These are phyloP conservation scores for Lagopus leucura DNA, from an alignment of 2,113 vertebrate genomes.

Conservation along the genomic window DNA sequence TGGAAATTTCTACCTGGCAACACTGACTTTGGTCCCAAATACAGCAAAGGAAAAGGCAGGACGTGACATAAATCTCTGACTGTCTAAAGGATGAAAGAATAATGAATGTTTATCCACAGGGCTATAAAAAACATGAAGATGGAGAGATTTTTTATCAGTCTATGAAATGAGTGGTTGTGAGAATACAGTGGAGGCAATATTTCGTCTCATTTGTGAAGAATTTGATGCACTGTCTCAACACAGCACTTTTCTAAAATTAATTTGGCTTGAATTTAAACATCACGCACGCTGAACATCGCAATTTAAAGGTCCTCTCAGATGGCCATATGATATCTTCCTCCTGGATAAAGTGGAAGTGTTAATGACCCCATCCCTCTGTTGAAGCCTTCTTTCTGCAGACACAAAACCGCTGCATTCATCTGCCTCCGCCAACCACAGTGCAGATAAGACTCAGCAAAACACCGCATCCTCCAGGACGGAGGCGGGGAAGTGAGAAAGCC, in stretches of 20 bases:
- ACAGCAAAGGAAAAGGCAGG: not conserved
- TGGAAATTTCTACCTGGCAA: constrained; percentile 10
- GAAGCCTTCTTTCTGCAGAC: not conserved
- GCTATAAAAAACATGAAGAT: not conserved
- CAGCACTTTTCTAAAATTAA: not conserved
- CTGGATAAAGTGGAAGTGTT: not conserved
- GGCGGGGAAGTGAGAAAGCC: constrained; percentile 54
- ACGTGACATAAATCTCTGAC: not conserved
- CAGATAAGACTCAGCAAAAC: constrained; percentile 35
- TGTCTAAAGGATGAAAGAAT: rapidly evolving
- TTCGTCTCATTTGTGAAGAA: not conserved
- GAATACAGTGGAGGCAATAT: not conserved
- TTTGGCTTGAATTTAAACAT: not conserved
- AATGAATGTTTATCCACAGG: not conserved
- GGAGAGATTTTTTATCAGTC: not conserved
- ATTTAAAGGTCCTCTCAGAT: not conserved
- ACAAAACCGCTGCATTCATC: constrained; percentile 57
- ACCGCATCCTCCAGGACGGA: constrained; percentile 50
- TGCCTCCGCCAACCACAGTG: constrained; percentile 40
- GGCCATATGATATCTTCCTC: rapidly evolving
- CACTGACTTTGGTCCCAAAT: not conserved
- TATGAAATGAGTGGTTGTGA: not conserved
- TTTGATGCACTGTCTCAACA: not conserved
- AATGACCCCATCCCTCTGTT: rapidly evolving
- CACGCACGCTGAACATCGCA: not conserved